Evolutionary conservation across 2,113 vertebrate species (phyloP).

Genomic region (Sclerurus mexicanus): DNA sequence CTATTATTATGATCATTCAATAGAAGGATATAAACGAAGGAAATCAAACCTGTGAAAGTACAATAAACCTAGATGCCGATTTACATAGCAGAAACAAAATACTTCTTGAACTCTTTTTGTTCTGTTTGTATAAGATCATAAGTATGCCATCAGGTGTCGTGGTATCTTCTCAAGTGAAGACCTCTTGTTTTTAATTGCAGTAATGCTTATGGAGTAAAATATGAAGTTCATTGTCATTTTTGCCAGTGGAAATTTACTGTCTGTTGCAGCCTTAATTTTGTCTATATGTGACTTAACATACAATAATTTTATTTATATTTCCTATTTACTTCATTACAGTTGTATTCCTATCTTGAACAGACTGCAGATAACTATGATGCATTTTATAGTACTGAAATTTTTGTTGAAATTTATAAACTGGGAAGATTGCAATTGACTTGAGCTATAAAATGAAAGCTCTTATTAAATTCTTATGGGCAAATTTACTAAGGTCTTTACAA

Average conservation of each 20-base stretch:
- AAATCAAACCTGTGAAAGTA: constrained; percentile 32
- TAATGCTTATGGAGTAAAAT: not conserved
- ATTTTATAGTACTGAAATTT: not conserved
- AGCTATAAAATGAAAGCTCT: not conserved
- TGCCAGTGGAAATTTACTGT: not conserved
- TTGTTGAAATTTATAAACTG: not conserved
- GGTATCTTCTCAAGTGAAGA: not conserved
- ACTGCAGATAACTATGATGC: not conserved
- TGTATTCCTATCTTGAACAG: not conserved
- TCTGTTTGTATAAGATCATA: constrained; percentile 39
- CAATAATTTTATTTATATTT: not conserved
- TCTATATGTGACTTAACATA: not conserved
- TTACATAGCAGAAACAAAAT: constrained; percentile 48
- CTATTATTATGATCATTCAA: not conserved
- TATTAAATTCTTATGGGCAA: not conserved
- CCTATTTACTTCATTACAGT: not conserved
- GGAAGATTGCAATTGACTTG: not conserved
- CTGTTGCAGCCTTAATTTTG: not conserved
- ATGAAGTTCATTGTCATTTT: not conserved
- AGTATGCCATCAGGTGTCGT: constrained; percentile 28
- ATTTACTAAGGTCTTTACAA: not conserved
- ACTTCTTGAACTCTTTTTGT: constrained; percentile 37
- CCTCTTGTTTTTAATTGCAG: not conserved
- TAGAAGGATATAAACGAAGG: not conserved
- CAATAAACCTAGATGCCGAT: not conserved